Conservation (phyloP, 2,888 invertebrate genomes). For the Melieria picta region DNA sequence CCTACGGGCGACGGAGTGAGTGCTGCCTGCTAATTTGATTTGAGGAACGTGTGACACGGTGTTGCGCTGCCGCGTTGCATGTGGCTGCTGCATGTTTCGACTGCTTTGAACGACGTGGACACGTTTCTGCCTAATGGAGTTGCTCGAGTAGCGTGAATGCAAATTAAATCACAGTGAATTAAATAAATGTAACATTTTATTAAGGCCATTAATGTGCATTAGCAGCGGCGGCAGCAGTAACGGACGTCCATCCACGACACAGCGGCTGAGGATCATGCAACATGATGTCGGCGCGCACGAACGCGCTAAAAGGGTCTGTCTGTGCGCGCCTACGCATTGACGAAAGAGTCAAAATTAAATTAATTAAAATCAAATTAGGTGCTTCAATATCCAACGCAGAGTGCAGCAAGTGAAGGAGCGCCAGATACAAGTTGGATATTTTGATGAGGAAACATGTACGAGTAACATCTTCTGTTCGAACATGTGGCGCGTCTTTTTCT, state of each 20-base stretch:
- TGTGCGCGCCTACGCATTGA: too few relatives aligned
- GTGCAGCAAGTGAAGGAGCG: not conserved
- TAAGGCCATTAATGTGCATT: slow-evolving; percentile 43
- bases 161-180: slow-evolving; percentile 60
- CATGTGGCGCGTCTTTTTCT: too few relatives aligned
- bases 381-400: slow-evolving; percentile 22
- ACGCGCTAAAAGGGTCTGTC: slow-evolving; percentile 17
- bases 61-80: slow-evolving; percentile 13
- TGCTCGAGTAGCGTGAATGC: slow-evolving; percentile 64
- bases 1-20: not conserved
- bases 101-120: slow-evolving; percentile 47
- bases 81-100: slow-evolving; percentile 4
- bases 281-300: slow-evolving; percentile 7
- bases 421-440: too few relatives aligned
- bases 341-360: too few relatives aligned
- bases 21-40: slow-evolving; percentile 54
- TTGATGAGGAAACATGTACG: too few relatives aligned
- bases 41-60: slow-evolving; percentile 46
- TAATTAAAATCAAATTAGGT: slow-evolving; percentile 29
- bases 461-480: too few relatives aligned
- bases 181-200: slow-evolving; percentile 47
- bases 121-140: slow-evolving; percentile 64
- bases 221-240: not conserved
- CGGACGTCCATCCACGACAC: not conserved
- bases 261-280: slow-evolving; percentile 17